Conservation (phyloP, 53 echinoderm and acorn worm genomes). For the Holothuria scabra region DNA sequence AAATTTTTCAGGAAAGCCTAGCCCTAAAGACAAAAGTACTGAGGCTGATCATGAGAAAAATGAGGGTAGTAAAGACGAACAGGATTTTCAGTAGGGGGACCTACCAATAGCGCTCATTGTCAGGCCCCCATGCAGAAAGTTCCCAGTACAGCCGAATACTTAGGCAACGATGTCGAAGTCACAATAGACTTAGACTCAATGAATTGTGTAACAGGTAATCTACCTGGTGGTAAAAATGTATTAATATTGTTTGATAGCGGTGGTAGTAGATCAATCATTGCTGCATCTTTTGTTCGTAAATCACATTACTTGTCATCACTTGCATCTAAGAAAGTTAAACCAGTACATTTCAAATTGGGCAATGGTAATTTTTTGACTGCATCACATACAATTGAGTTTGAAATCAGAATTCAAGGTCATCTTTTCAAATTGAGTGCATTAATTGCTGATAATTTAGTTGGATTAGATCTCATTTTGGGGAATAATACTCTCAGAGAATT, state of each 20-base stretch:
- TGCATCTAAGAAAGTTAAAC: background rate
- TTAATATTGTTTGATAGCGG: constrained; percentile 5
- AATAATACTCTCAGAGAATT: too few species aligned
- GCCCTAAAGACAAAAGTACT: background rate
- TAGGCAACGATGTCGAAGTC: background rate
- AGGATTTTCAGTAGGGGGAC: background rate
- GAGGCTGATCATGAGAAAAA: too few species aligned
- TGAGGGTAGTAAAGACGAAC: background rate
- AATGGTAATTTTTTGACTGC: constrained; percentile 8
- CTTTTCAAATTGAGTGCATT: background rate
- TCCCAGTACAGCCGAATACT: background rate
- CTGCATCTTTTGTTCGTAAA: background rate
- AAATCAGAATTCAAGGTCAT: background rate
- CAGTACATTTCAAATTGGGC: background rate
- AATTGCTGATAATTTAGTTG: background rate
- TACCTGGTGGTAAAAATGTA: background rate
- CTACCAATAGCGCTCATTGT: constrained; percentile 16
- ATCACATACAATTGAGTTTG: too few species aligned
- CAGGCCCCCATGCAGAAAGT: background rate
- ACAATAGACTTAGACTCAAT: background rate
- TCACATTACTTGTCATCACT: too few species aligned
- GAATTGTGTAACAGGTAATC: too few species aligned
- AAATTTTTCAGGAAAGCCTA: background rate
- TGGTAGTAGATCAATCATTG: background rate
- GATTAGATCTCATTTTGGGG: background rate